These are phyloP conservation scores for Kryptopterus vitreolus DNA, from an alignment of 2,797 vertebrate species.

Conservation along the genomic window DNA sequence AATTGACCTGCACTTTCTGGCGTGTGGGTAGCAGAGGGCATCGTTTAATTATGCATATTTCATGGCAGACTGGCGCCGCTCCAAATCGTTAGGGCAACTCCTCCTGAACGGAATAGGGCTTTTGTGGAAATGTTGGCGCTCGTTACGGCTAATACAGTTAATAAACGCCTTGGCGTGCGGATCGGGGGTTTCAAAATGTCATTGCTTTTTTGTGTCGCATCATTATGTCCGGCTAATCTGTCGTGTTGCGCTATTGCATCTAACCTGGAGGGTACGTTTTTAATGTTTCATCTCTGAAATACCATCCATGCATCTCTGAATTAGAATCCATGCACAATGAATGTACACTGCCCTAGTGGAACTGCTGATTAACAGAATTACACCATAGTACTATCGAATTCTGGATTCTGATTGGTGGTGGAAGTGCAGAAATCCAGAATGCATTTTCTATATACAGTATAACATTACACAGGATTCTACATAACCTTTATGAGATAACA, in stretches of 20 bases:
- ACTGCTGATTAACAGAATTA: background rate
- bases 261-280: background rate
- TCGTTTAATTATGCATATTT: conserved; percentile 41
- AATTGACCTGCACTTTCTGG: conserved; percentile 58
- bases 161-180: conserved; percentile 16
- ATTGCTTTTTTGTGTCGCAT: background rate
- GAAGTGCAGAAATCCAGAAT: background rate
- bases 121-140: conserved; percentile 15
- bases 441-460: background rate
- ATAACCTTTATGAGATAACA: background rate
- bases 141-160: conserved; percentile 19
- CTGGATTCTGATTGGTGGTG: background rate
- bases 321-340: no score
- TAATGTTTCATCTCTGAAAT: background rate
- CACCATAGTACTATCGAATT: background rate
- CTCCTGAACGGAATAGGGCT: background rate
- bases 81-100: conserved; percentile 11
- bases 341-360: no score
- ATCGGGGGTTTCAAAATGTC: conserved; percentile 10
- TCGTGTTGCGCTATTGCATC: background rate
- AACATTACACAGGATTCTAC: no score
- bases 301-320: no score
- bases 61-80: conserved; percentile 35
- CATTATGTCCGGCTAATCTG: background rate
- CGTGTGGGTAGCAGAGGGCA: conserved; percentile 51